Evolutionary conservation across 2,113 vertebrate species (phyloP).

Genomic region (Capreolus pygargus): DNA sequence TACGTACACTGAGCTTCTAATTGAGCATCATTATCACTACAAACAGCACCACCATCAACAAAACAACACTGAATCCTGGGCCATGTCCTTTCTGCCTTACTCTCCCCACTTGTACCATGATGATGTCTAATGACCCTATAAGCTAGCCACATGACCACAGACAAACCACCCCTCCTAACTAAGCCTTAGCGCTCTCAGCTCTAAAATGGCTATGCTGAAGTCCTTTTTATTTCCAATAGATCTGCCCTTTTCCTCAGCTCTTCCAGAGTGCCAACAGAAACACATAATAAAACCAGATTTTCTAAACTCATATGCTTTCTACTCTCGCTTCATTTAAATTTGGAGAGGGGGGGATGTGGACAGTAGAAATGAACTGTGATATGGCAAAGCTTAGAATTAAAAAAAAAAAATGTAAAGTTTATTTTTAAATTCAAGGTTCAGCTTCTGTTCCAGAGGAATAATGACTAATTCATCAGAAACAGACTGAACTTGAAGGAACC

Average conservation of each 20-base stretch:
- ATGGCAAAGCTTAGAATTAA: background rate
- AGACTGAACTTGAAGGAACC: background rate
- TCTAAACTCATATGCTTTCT: background rate
- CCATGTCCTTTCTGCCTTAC: background rate
- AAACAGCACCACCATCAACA: background rate
- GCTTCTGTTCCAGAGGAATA: background rate
- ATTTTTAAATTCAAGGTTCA: conserved; percentile 10
- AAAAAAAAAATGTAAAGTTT: conserved; percentile 16
- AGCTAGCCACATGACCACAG: background rate
- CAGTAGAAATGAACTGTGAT: background rate
- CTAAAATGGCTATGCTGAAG: background rate
- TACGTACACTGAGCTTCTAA: background rate
- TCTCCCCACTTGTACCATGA: background rate
- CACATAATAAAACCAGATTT: background rate
- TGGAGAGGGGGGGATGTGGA: background rate
- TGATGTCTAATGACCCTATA: background rate
- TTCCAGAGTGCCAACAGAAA: background rate
- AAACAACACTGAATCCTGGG: background rate
- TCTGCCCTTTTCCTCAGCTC: background rate
- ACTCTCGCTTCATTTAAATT: conserved; percentile 5
- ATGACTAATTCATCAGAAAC: background rate
- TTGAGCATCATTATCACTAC: background rate
- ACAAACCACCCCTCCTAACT: background rate
- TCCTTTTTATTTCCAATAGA: background rate
- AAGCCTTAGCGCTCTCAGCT: background rate